Conservation (phyloP, 1,140 invertebrate genomes). For the Drosophila elegans region DNA sequence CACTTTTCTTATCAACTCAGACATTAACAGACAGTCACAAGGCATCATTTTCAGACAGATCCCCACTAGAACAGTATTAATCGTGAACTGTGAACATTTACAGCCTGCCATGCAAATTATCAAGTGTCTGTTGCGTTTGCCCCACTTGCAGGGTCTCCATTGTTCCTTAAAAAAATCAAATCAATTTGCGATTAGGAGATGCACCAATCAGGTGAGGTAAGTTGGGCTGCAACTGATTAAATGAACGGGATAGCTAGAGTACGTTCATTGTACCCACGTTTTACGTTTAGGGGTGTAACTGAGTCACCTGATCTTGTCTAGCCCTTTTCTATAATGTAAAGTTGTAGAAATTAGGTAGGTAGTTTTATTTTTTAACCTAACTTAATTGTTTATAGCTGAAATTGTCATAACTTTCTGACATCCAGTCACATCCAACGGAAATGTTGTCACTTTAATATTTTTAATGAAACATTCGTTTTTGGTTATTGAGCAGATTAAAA, state of each 20-base stretch:
- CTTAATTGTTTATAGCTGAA: no score
- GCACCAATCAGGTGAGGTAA: constrained; percentile 15
- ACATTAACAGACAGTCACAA: constrained; percentile 21
- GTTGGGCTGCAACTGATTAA: not conserved
- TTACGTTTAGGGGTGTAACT: not conserved
- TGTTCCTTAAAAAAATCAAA: not conserved
- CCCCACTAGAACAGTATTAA: constrained; percentile 5
- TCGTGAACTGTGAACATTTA: constrained; percentile 7
- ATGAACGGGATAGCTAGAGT: not conserved
- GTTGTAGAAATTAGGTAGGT: no score
- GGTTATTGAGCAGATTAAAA: not conserved
- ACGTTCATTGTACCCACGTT: not conserved
- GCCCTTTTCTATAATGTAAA: not conserved
- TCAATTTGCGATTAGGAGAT: not conserved
- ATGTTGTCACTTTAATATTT: no score
- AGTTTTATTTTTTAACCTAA: no score
- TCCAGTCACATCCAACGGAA: no score
- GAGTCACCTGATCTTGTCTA: constrained; percentile 1
- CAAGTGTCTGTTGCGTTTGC: constrained; percentile 2
- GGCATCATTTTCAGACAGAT: constrained; percentile 10
- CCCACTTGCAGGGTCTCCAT: not conserved
- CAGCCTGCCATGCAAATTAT: constrained; percentile 12
- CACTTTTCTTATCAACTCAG: constrained; percentile 23
- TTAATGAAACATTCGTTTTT: no score
- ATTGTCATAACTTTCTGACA: no score